These are phyloP conservation scores for Drosophila mulleri DNA, from an alignment of 2,888 invertebrate species.

Conservation along the genomic window DNA sequence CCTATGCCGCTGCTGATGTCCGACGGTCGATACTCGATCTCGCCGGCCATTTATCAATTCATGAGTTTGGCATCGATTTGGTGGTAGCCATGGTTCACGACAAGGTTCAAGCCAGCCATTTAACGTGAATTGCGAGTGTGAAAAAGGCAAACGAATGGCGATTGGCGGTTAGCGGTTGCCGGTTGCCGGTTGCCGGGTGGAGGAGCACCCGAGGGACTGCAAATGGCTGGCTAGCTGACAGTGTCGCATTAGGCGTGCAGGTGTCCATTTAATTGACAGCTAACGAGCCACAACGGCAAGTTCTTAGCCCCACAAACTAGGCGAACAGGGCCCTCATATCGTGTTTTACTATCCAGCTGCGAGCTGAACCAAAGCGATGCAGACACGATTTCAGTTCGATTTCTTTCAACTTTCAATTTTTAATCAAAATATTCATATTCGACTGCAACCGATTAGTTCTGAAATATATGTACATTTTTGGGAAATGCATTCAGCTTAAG, in stretches of 20 bases:
- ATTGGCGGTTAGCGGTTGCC: constrained; percentile 1
- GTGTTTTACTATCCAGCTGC: constrained; percentile 54
- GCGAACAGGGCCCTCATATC: constrained; percentile 47
- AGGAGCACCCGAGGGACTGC: constrained; percentile 8
- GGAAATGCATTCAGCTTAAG: not conserved
- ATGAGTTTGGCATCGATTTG: constrained; percentile 46
- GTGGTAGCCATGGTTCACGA: constrained; percentile 55
- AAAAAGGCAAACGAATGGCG: constrained; percentile 47
- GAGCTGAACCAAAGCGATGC: not conserved
- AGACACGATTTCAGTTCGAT: constrained; percentile 5
- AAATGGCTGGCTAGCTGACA: constrained; percentile 16
- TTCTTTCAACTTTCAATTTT: constrained; percentile 23
- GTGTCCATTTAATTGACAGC: constrained; percentile 80
- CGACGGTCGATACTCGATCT: constrained; percentile 30
- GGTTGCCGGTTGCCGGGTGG: constrained; percentile 12
- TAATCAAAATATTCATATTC: constrained; percentile 1
- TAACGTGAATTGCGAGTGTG: constrained; percentile 62
- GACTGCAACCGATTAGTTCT: constrained; percentile 3
- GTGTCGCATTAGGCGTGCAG: constrained; percentile 74
- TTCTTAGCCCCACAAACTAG: constrained; percentile 1
- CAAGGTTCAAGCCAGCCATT: constrained; percentile 53
- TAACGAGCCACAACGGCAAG: constrained; percentile 62
- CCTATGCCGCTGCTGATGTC: constrained; percentile 38
- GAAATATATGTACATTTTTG: not conserved
- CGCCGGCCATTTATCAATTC: constrained; percentile 75